phyloP scores from a whole-genome alignment of 2,797 vertebrate genomes.

The Botia kubotai region DNA sequence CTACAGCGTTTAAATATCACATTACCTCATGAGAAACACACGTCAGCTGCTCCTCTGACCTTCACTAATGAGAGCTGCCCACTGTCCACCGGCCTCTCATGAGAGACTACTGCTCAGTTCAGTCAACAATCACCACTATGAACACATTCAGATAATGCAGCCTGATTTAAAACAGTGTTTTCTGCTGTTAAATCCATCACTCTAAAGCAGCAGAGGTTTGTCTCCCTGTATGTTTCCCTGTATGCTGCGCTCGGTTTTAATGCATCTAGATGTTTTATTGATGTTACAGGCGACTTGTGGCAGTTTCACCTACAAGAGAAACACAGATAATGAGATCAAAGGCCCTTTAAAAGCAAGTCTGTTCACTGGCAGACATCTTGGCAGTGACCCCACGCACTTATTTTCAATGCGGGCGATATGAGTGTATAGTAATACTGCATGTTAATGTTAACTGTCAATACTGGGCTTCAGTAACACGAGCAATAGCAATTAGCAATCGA shows the following conservation, averaged over 20 bases:
- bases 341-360: neutral
- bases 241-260: neutral
- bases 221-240: neutral
- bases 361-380: neutral
- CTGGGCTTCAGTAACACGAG: neutral
- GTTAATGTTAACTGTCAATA: neutral
- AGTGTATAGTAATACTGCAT: neutral
- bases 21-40: conserved; percentile 82
- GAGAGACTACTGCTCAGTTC: conserved; percentile 5
- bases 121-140: conserved; percentile 17
- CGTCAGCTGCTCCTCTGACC: conserved; percentile 74
- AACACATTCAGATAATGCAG: conserved; percentile 11
- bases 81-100: conserved; percentile 41
- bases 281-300: neutral
- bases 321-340: conserved; percentile 7
- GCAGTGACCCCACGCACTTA: neutral
- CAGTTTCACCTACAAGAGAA: neutral
- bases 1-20: conserved; percentile 83
- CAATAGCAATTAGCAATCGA: no score
- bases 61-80: conserved; percentile 70
- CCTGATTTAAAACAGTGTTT: neutral
- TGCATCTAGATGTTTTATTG: neutral
- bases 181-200: conserved; percentile 1
- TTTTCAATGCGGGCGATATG: neutral
- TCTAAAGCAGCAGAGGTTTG: neutral